Conservation (phyloP, 2,113 vertebrate genomes). For the Amblyornis subalaris region DNA sequence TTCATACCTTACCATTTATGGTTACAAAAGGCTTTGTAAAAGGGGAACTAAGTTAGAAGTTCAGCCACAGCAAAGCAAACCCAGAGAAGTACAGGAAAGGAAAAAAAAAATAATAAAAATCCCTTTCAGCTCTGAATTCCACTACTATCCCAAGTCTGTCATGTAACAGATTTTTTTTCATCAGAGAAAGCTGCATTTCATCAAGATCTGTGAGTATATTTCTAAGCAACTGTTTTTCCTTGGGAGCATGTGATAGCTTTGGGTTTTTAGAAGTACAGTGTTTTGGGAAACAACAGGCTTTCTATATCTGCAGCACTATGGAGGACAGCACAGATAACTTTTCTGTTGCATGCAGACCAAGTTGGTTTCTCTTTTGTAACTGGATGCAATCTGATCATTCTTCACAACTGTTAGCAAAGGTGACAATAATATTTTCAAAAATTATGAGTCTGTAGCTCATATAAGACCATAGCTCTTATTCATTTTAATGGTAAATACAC, state of each 20-base stretch:
- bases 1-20: constrained; percentile 80
- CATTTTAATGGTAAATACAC: background rate
- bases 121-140: background rate
- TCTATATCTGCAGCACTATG: background rate
- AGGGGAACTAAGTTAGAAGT: constrained; percentile 13
- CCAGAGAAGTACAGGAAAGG: background rate
- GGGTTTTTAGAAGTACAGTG: background rate
- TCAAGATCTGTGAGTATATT: constrained; percentile 44
- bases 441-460: background rate
- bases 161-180: background rate
- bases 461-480: background rate
- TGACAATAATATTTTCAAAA: background rate
- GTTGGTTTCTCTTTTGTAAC: background rate
- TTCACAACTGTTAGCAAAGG: background rate
- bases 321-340: background rate
- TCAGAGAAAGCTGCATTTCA: background rate
- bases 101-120: background rate
- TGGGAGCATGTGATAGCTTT: background rate
- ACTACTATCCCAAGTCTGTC: background rate
- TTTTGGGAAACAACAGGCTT: background rate
- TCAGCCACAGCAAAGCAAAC: constrained; percentile 23
- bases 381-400: background rate
- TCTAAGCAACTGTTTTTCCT: background rate
- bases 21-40: constrained; percentile 58
- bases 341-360: background rate